Conservation (phyloP, 1,140 invertebrate genomes). For the Steinernema khuongi region DNA sequence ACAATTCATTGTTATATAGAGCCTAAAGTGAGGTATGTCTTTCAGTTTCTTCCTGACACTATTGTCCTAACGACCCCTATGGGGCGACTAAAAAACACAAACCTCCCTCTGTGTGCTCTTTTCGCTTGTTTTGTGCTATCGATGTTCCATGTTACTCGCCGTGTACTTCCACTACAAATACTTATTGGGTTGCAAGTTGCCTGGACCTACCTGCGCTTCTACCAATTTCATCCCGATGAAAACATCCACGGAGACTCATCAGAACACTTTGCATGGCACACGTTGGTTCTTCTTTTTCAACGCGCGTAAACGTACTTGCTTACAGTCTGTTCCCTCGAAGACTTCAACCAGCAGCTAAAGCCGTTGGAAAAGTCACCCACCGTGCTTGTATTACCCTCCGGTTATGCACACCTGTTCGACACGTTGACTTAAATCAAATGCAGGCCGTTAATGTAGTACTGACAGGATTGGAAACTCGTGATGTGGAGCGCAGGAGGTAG, state of each 20-base stretch:
- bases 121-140: slow-evolving; percentile 25
- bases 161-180: slow-evolving; percentile 32
- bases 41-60: slow-evolving; percentile 53
- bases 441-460: slow-evolving; percentile 31
- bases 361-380: slow-evolving; percentile 30
- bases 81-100: slow-evolving; percentile 53
- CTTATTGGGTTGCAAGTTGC: slow-evolving; percentile 45
- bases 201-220: slow-evolving; percentile 56
- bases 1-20: neutral
- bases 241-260: slow-evolving; percentile 36
- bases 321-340: slow-evolving; percentile 35
- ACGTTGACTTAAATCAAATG: slow-evolving; percentile 34
- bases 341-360: slow-evolving; percentile 28
- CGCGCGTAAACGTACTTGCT: neutral
- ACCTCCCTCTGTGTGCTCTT: slow-evolving; percentile 42
- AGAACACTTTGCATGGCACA: slow-evolving; percentile 46
- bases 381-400: slow-evolving; percentile 26
- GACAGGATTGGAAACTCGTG: slow-evolving; percentile 17
- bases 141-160: slow-evolving; percentile 39
- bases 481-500: slow-evolving; percentile 39
- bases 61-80: slow-evolving; percentile 50
- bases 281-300: slow-evolving; percentile 24
- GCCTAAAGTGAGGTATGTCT: neutral
- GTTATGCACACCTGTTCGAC: slow-evolving; percentile 36
- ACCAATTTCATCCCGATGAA: slow-evolving; percentile 39